A percentile compares a stretch with the other conserved stretches of the same genome.
These are phyloP conservation scores for Keiferia lycopersicella DNA, from an alignment of 2,888 invertebrate genomes.

Conservation along the genomic window DNA sequence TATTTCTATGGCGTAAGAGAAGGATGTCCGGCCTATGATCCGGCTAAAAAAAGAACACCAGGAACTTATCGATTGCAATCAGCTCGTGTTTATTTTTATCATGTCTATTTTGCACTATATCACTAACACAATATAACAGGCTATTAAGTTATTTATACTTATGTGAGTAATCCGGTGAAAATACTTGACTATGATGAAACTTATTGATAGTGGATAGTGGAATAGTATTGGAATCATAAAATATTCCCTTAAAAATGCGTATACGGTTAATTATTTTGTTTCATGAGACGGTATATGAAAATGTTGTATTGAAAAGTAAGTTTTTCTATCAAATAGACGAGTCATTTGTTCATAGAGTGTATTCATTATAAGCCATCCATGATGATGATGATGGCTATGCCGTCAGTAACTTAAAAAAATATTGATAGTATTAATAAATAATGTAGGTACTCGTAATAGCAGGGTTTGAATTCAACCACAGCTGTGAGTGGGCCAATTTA, in stretches of 20 bases:
- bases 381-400: not conserved
- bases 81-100: not conserved
- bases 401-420: conserved; percentile 5
- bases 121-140: not conserved
- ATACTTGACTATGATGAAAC: too few species aligned
- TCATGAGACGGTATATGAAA: too few species aligned
- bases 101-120: not conserved
- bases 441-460: not conserved
- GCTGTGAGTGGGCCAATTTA: conserved; percentile 32
- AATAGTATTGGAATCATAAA: too few species aligned
- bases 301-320: too few species aligned
- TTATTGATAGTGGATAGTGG: too few species aligned
- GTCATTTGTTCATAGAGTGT: not conserved
- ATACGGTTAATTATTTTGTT: too few species aligned
- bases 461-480: conserved; percentile 28
- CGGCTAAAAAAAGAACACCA: conserved; percentile 18
- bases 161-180: too few species aligned
- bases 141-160: too few species aligned
- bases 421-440: not conserved
- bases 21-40: conserved; percentile 54
- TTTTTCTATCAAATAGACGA: not conserved
- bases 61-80: not conserved
- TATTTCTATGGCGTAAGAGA: conserved; percentile 24
- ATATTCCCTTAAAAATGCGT: too few species aligned
- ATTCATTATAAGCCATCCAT: not conserved